These are phyloP conservation scores for Erynnis tages DNA, from an alignment of 2,888 invertebrate genomes.

Conservation along the genomic window DNA sequence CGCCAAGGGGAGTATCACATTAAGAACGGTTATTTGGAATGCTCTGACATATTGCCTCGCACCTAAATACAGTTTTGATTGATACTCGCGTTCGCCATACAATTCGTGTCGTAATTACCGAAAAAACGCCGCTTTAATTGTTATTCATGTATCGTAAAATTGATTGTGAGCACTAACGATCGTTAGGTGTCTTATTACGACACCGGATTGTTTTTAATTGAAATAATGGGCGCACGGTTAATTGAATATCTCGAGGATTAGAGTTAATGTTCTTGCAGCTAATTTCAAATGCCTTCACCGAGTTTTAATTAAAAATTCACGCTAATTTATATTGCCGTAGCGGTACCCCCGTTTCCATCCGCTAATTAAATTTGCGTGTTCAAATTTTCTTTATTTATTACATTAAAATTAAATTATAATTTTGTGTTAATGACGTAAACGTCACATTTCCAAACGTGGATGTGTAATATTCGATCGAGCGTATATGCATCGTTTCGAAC, in stretches of 20 bases:
- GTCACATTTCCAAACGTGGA: too few relatives aligned
- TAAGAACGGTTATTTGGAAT: slow-evolving; percentile 24
- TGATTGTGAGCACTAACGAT: slow-evolving; percentile 50
- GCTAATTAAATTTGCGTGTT: slow-evolving; percentile 21
- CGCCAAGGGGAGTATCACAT: slow-evolving; percentile 25
- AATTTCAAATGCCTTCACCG: slow-evolving; percentile 26
- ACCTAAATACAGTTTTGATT: slow-evolving; percentile 38
- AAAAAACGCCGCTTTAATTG: slow-evolving; percentile 60
- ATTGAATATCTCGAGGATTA: slow-evolving; percentile 41
- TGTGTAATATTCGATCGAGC: too few relatives aligned
- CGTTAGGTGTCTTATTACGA: slow-evolving; percentile 50
- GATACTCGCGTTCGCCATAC: slow-evolving; percentile 41
- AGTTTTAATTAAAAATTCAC: slow-evolving; percentile 27
- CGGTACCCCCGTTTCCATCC: slow-evolving; percentile 17
- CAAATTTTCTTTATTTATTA: slow-evolving; percentile 18
- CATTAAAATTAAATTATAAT: neutral
- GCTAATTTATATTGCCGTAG: slow-evolving; percentile 21
- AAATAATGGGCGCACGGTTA: slow-evolving; percentile 40
- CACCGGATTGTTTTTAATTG: slow-evolving; percentile 43
- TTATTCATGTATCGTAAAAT: slow-evolving; percentile 46
- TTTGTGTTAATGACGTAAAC: neutral
- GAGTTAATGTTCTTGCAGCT: slow-evolving; percentile 29
- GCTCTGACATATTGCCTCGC: slow-evolving; percentile 28
- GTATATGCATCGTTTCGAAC: neutral
- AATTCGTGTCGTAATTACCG: slow-evolving; percentile 50